Evolutionary conservation across 2,113 vertebrate species (phyloP).

Genomic region (Oncorhynchus clarkii): DNA sequence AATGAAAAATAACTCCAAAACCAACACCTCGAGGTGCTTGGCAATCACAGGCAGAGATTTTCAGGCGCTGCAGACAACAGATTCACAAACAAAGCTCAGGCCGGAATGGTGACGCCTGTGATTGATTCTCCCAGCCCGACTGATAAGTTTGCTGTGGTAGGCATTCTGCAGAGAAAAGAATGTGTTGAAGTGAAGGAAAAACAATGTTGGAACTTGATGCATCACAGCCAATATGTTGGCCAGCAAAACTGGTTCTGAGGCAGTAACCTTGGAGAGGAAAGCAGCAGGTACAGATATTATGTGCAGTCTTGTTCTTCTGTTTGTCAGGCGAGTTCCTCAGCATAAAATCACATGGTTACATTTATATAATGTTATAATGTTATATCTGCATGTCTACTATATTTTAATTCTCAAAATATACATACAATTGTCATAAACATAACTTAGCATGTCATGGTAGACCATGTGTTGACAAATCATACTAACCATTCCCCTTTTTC

Average conservation of each 20-base stretch:
- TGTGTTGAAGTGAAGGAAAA: constrained; percentile 55
- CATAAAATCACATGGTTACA: not conserved
- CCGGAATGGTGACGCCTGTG: constrained; percentile 59
- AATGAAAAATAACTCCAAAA: constrained; percentile 68
- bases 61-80: constrained; percentile 64
- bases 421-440: too few relatives aligned
- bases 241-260: constrained; percentile 61
- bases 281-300: constrained; percentile 16
- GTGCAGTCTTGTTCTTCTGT: not conserved
- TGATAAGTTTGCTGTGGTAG: constrained; percentile 67
- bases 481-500: too few relatives aligned
- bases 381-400: too few relatives aligned
- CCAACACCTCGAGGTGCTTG: constrained; percentile 62
- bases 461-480: too few relatives aligned
- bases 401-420: too few relatives aligned
- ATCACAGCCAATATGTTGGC: constrained; percentile 57
- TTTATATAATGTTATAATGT: not conserved
- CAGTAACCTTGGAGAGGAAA: constrained; percentile 62
- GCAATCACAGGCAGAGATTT: constrained; percentile 63
- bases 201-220: constrained; percentile 58
- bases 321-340: not conserved
- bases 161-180: constrained; percentile 64
- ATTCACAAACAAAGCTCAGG: constrained; percentile 63
- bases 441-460: too few relatives aligned
- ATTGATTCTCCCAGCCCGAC: constrained; percentile 66